These are phyloP conservation scores for Trachelipus rathkii DNA, from an alignment of 1,140 invertebrate genomes.

Conservation along the genomic window DNA sequence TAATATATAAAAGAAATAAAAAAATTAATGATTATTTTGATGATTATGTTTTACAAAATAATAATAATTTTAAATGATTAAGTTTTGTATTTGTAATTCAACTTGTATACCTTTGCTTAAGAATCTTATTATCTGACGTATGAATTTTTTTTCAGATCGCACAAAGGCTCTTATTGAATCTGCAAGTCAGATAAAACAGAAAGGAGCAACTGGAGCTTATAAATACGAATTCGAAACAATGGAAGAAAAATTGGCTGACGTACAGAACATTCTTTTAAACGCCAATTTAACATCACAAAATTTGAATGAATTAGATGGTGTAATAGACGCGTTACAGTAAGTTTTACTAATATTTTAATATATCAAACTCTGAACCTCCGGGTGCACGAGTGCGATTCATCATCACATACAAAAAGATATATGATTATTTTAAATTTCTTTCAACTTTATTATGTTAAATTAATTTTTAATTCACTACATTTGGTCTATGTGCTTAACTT, in stretches of 20 bases:
- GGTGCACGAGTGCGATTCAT: too few relatives aligned
- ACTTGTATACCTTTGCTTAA: slow-evolving; percentile 17
- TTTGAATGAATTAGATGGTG: slow-evolving; percentile 61
- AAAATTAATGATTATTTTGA: too few relatives aligned
- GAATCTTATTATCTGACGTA: slow-evolving; percentile 48
- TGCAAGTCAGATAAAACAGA: slow-evolving; percentile 85
- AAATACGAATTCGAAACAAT: slow-evolving; percentile 87
- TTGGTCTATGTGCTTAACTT: too few relatives aligned
- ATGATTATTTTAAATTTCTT: too few relatives aligned
- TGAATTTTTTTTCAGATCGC: slow-evolving; percentile 48
- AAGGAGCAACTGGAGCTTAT: slow-evolving; percentile 89
- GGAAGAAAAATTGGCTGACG: slow-evolving; percentile 74
- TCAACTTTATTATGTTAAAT: neutral
- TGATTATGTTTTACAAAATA: too few relatives aligned
- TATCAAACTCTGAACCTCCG: neutral
- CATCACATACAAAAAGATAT: too few relatives aligned
- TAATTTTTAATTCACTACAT: too few relatives aligned
- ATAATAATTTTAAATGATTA: too few relatives aligned
- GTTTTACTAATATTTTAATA: neutral
- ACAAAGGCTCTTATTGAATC: slow-evolving; percentile 63
- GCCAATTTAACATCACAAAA: slow-evolving; percentile 67
- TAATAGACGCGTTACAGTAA: slow-evolving; percentile 59
- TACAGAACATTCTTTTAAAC: slow-evolving; percentile 71
- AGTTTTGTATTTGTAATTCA: neutral
- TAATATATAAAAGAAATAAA: too few relatives aligned